These are phyloP conservation scores for Cephalopholis sonnerati DNA, from an alignment of 2,113 vertebrate genomes.

Conservation along the genomic window DNA sequence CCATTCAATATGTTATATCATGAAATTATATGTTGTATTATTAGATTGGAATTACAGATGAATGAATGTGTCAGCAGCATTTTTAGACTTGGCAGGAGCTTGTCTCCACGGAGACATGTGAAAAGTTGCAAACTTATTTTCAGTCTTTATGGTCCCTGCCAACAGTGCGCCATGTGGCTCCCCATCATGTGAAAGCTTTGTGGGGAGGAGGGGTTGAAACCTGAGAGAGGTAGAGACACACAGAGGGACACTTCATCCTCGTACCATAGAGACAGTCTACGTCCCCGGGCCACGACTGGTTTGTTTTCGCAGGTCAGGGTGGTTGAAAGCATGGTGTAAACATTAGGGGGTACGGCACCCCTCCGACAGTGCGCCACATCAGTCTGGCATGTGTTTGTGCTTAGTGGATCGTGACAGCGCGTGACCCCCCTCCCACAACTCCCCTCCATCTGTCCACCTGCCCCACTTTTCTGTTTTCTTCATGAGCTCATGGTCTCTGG, in stretches of 20 bases:
- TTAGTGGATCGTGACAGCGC: slow-evolving; percentile 43
- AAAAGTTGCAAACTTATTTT: slow-evolving; percentile 54
- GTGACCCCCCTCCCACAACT: slow-evolving; percentile 18
- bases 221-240: slow-evolving; percentile 28
- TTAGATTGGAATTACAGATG: not conserved
- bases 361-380: slow-evolving; percentile 1
- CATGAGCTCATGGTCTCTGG: slow-evolving; percentile 56
- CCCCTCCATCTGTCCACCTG: slow-evolving; percentile 6
- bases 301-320: slow-evolving; percentile 55
- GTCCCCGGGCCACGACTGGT: slow-evolving; percentile 44
- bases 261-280: slow-evolving; percentile 46
- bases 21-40: no score
- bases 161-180: slow-evolving; percentile 29
- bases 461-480: slow-evolving; percentile 50
- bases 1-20: no score
- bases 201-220: slow-evolving; percentile 37
- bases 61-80: not conserved
- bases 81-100: slow-evolving; percentile 33
- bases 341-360: slow-evolving; percentile 19
- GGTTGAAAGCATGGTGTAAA: slow-evolving; percentile 25
- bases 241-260: not conserved
- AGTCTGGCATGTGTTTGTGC: slow-evolving; percentile 68
- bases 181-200: slow-evolving; percentile 28
- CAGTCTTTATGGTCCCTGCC: slow-evolving; percentile 9
- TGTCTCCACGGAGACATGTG: slow-evolving; percentile 46